Evolutionary conservation across 2,113 vertebrate genomes (phyloP), one percentile per base, ranked within the genome.

Genomic region (Podarcis muralis): DNA sequence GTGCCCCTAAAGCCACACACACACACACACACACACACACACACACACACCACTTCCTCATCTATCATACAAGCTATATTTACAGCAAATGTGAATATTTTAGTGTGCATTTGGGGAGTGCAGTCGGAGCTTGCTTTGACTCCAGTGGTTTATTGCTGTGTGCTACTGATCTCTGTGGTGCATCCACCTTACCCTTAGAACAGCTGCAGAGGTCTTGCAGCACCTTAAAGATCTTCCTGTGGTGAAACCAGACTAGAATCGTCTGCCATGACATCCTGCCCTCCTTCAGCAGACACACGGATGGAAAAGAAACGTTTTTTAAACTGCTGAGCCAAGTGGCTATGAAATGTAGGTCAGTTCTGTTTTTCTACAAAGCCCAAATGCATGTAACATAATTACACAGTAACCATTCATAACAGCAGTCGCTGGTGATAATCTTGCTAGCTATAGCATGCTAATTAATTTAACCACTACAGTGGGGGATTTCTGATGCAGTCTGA

Each of bases 71-170:
- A 77, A 25, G 53, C 9, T 2, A 53, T 53, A 53, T 53, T 53
- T 53, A 53, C 48, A 53, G 11, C 9, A 53, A 53, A 53, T 53
- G 48, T 11, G 48, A 53, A 53, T 53, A 53, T 53, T 53, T 53
- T 53, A 53, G 48, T 53, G 48, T 53, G 48, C 48, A 53, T 53
- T 53, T 53, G 9, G 48, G 2, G 9, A 53, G 48, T 53, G 48
- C 48, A 53, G 9, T 53, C 12, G 48, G 0, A 53, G 48, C 43
- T 22, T 35, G 71, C 23, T 86, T 71, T 65, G 85, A 72, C 78
- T 89, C 89, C 78, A 85, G 90, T 88, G 93, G 91, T 57, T 90
- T 69, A 57, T 93, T 86, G 68, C 62, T 30, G n/a, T 89, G 90
- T 88, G 83, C 37, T 89, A 74, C 88, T 94, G 53, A 90, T 94